Percentiles rank a stretch among this genome's conserved stretches.
These are phyloP conservation scores for Rhea americana DNA, from an alignment of 2,113 vertebrate species.

Conservation along the genomic window DNA sequence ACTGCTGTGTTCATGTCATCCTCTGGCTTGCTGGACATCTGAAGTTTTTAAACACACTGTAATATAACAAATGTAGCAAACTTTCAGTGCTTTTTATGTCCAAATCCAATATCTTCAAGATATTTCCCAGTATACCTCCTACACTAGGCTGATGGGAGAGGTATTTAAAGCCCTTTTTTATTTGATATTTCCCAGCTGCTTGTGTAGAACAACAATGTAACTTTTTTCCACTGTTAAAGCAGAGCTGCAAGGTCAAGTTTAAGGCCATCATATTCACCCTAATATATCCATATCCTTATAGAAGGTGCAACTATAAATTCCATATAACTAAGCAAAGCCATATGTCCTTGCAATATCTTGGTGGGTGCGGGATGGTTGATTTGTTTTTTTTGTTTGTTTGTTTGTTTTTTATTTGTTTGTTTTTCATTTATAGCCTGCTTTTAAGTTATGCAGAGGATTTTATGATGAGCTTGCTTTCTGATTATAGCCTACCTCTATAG, in stretches of 20 bases:
- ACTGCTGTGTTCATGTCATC: not conserved
- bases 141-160: not conserved
- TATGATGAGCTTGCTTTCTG: not conserved
- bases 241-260: not conserved
- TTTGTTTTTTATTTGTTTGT: not conserved
- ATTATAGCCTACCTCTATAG: not conserved
- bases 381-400: not conserved
- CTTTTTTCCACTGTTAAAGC: not conserved
- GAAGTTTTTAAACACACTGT: not conserved
- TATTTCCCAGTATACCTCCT: not conserved
- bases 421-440: not conserved
- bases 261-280: not conserved
- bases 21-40: not conserved
- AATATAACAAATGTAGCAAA: not conserved
- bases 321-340: not conserved
- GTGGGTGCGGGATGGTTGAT: not conserved
- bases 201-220: not conserved
- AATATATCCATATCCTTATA: not conserved
- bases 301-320: not conserved
- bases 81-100: not conserved
- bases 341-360: not conserved
- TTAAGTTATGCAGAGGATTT: not conserved
- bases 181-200: not conserved
- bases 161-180: not conserved
- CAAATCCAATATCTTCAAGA: conserved; percentile 6